Percentiles rank a stretch among this genome's conserved stretches.
These are phyloP conservation scores for Tenthredo distinguenda DNA, from an alignment of 2,888 invertebrate species.

Conservation along the genomic window DNA sequence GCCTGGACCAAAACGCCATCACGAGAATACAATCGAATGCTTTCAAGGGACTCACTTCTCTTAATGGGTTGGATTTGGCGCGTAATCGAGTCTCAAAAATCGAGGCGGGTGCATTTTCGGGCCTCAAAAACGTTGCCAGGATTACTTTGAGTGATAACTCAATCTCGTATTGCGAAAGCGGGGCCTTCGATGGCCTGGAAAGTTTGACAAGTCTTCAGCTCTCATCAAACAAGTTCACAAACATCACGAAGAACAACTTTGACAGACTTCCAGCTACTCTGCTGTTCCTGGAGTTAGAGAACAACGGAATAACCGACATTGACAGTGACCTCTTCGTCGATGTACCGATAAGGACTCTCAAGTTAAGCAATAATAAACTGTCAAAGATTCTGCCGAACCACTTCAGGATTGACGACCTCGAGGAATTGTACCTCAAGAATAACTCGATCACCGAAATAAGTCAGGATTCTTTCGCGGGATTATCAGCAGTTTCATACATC, in stretches of 20 bases:
- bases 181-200: slow-evolving; percentile 72
- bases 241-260: slow-evolving; percentile 74
- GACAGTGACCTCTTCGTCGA: slow-evolving; percentile 75
- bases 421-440: not conserved
- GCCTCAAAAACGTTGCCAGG: slow-evolving; percentile 74
- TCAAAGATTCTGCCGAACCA: slow-evolving; percentile 3
- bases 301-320: slow-evolving; percentile 75
- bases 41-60: slow-evolving; percentile 8
- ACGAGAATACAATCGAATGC: not conserved
- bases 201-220: slow-evolving; percentile 76
- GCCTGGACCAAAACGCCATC: slow-evolving; percentile 28
- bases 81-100: slow-evolving; percentile 71
- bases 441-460: slow-evolving; percentile 62
- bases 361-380: slow-evolving; percentile 75
- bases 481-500: slow-evolving; percentile 77
- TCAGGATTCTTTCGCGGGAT: slow-evolving; percentile 60
- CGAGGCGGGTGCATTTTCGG: slow-evolving; percentile 72
- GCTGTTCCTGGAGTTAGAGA: slow-evolving; percentile 75
- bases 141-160: slow-evolving; percentile 73
- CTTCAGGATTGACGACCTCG: slow-evolving; percentile 54
- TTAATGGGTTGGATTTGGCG: slow-evolving; percentile 73
- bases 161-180: slow-evolving; percentile 70
- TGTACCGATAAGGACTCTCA: slow-evolving; percentile 73
- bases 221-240: slow-evolving; percentile 75
- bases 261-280: slow-evolving; percentile 71